phyloP scores from a whole-genome alignment of 1,140 invertebrate genomes.

The Ptiloglossa arizonensis region DNA sequence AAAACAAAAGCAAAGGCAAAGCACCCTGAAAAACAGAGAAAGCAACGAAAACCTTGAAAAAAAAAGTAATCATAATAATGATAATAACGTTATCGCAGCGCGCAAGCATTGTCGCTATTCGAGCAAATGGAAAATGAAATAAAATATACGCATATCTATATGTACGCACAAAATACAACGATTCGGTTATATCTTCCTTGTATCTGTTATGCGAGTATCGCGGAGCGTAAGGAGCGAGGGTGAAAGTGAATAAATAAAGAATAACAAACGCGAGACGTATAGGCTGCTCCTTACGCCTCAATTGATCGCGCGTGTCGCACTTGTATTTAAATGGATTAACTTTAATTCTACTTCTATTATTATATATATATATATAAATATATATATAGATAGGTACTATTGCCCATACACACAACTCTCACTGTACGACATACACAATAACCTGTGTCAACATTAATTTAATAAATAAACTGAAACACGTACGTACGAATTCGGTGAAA shows the following conservation, averaged over 20 bases:
- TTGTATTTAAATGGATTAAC: conserved; percentile 81
- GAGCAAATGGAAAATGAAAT: background rate
- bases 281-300: conserved; percentile 37
- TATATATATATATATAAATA: conserved; percentile 44
- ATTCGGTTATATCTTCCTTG: conserved; percentile 46
- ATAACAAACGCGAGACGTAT: conserved; percentile 29
- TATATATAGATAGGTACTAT: conserved; percentile 78
- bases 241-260: conserved; percentile 15
- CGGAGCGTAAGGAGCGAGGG: conserved; percentile 50
- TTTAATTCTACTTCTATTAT: conserved; percentile 80
- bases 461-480: conserved; percentile 82
- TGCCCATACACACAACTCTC: conserved; percentile 78
- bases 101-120: conserved; percentile 15
- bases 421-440: conserved; percentile 80
- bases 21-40: background rate
- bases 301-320: conserved; percentile 65
- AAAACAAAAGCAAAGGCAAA: conserved; percentile 34
- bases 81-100: background rate
- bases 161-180: conserved; percentile 17
- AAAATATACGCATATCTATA: conserved; percentile 12
- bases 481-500: conserved; percentile 74
- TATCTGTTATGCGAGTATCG: conserved; percentile 43
- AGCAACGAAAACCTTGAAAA: conserved; percentile 6
- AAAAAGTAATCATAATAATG: too few species aligned
- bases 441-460: conserved; percentile 81